phyloP scores from a whole-genome alignment of 2,888 invertebrate genomes.

The Labia minor region DNA sequence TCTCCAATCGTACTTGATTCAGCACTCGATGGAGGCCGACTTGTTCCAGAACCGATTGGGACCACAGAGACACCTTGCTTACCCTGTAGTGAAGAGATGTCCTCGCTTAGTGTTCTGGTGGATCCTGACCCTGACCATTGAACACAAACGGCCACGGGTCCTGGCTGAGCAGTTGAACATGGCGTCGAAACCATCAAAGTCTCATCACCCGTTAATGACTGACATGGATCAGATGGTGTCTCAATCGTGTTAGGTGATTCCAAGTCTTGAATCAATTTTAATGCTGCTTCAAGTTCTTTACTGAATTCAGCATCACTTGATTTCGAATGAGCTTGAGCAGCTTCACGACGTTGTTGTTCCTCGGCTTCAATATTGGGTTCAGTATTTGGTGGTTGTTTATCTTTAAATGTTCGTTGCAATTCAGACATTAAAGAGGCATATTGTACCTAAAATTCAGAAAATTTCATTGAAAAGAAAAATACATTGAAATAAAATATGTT shows the following conservation, averaged over 20 bases:
- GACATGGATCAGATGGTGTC: conserved; percentile 37
- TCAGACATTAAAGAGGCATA: conserved; percentile 42
- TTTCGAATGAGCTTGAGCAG: conserved; percentile 29
- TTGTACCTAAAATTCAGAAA: conserved; percentile 33
- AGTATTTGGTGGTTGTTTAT: conserved; percentile 27
- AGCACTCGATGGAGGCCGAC: conserved; percentile 31
- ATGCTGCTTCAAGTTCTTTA: conserved; percentile 40
- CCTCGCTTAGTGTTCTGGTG: conserved; percentile 39
- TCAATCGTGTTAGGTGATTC: conserved; percentile 41
- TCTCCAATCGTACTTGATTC: conserved; percentile 33
- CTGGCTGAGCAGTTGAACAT: conserved; percentile 8
- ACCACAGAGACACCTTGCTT: conserved; percentile 33
- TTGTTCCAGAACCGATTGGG: conserved; percentile 26
- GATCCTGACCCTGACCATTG: conserved; percentile 32
- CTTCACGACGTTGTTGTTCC: conserved; percentile 33
- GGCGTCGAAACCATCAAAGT: conserved; percentile 9
- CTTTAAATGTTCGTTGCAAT: conserved; percentile 39
- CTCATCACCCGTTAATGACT: conserved; percentile 28
- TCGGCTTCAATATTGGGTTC: conserved; percentile 23
- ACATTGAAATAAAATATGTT: no score
- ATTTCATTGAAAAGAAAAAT: no score
- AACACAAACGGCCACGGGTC: conserved; percentile 29
- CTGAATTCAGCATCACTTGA: conserved; percentile 41
- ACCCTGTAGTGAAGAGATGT: conserved; percentile 33
- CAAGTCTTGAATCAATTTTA: conserved; percentile 41